Evolutionary conservation across 1,140 invertebrate species (phyloP).

Genomic region (Brachystomella parvula): DNA sequence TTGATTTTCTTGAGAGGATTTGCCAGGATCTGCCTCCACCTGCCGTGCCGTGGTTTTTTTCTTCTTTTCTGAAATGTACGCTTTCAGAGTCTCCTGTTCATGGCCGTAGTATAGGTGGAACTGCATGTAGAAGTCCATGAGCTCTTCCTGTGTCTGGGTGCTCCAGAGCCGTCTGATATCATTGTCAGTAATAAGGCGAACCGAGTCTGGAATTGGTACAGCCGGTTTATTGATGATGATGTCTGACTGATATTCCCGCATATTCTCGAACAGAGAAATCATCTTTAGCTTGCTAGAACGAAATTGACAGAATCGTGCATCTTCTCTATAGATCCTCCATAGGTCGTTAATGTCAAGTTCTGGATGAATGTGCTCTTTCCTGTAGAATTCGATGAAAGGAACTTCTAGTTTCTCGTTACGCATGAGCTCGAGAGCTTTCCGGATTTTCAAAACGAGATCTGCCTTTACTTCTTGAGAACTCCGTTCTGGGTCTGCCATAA

Average conservation of each 20-base stretch:
- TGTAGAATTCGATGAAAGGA: slow-evolving; percentile 96
- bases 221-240: slow-evolving; percentile 74
- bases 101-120: slow-evolving; percentile 86
- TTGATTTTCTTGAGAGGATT: slow-evolving; percentile 38
- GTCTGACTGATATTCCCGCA: slow-evolving; percentile 84
- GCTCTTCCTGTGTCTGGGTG: slow-evolving; percentile 80
- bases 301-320: slow-evolving; percentile 90
- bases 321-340: slow-evolving; percentile 94
- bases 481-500: not conserved
- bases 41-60: slow-evolving; percentile 41
- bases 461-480: slow-evolving; percentile 40
- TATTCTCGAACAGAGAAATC: slow-evolving; percentile 74
- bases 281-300: slow-evolving; percentile 78
- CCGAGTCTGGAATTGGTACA: slow-evolving; percentile 68
- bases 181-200: slow-evolving; percentile 73
- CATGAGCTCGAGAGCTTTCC: slow-evolving; percentile 91
- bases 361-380: slow-evolving; percentile 94
- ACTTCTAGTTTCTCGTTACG: slow-evolving; percentile 90
- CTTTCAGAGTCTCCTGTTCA: slow-evolving; percentile 79
- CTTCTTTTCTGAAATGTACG: slow-evolving; percentile 53
- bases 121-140: slow-evolving; percentile 86
- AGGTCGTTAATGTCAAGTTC: slow-evolving; percentile 91
- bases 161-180: slow-evolving; percentile 73
- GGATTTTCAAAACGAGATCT: slow-evolving; percentile 75
- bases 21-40: slow-evolving; percentile 43